These are phyloP conservation scores for Choristoneura rosaceana DNA, from an alignment of 2,888 invertebrate genomes.

Conservation along the genomic window DNA sequence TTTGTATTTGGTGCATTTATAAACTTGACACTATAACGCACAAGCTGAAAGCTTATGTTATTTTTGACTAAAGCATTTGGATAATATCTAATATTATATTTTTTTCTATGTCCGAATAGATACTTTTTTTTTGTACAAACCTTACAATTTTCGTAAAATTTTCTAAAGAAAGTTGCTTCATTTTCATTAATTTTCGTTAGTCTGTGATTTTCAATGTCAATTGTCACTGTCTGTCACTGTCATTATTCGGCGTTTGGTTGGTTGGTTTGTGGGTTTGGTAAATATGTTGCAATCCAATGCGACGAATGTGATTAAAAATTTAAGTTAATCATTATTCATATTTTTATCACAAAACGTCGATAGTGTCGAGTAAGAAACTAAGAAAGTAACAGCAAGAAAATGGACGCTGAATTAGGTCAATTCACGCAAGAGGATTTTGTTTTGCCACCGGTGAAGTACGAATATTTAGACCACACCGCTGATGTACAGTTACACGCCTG, in stretches of 20 bases:
- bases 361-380: neutral
- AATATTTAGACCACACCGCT: constrained; percentile 98
- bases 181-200: too few species aligned
- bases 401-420: constrained; percentile 80
- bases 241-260: neutral
- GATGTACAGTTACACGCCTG: constrained; percentile 99
- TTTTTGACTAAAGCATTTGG: too few species aligned
- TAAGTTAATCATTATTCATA: neutral
- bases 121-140: too few species aligned
- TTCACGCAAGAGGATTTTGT: constrained; percentile 86
- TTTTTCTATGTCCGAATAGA: too few species aligned
- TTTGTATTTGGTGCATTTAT: too few species aligned
- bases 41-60: too few species aligned
- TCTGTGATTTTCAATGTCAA: neutral
- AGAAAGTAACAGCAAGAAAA: constrained; percentile 40
- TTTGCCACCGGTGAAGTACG: constrained; percentile 90
- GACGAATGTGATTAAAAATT: neutral
- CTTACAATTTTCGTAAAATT: too few species aligned
- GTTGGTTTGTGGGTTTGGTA: neutral
- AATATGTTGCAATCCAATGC: constrained; percentile 1
- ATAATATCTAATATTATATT: too few species aligned
- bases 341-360: neutral
- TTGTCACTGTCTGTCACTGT: too few species aligned
- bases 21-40: too few species aligned
- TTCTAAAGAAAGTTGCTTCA: too few species aligned